phyloP scores from a whole-genome alignment of 2,888 invertebrate species.

The Rotaria macrura region DNA sequence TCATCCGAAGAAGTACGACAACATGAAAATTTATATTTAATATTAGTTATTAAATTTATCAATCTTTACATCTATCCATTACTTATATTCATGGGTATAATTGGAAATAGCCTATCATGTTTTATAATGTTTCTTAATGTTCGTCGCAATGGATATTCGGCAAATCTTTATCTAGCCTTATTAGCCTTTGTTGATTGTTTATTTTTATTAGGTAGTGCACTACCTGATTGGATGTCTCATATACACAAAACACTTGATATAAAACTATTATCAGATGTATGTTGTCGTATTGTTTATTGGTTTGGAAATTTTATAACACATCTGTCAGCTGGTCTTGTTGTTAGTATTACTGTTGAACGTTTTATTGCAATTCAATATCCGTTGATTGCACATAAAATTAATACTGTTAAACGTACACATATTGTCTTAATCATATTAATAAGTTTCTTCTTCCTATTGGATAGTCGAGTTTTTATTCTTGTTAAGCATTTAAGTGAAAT shows the following conservation, averaged over 20 bases:
- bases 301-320: constrained; percentile 3
- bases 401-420: background rate
- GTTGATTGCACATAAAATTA: background rate
- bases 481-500: background rate
- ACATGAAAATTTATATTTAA: background rate
- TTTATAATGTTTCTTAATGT: constrained; percentile 4
- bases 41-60: background rate
- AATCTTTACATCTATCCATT: background rate
- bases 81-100: background rate
- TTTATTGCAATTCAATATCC: background rate
- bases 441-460: background rate
- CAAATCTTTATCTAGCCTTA: background rate
- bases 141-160: background rate
- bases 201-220: background rate
- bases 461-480: constrained; percentile 5
- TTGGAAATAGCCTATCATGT: background rate
- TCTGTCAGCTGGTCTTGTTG: constrained; percentile 13
- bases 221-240: background rate
- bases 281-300: background rate
- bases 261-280: background rate
- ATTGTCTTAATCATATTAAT: background rate
- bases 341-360: constrained; percentile 7
- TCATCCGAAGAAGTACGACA: background rate
- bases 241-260: background rate
- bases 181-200: constrained; percentile 9